phyloP scores from a whole-genome alignment of 2,797 vertebrate species.

The Bovichtus diacanthus region DNA sequence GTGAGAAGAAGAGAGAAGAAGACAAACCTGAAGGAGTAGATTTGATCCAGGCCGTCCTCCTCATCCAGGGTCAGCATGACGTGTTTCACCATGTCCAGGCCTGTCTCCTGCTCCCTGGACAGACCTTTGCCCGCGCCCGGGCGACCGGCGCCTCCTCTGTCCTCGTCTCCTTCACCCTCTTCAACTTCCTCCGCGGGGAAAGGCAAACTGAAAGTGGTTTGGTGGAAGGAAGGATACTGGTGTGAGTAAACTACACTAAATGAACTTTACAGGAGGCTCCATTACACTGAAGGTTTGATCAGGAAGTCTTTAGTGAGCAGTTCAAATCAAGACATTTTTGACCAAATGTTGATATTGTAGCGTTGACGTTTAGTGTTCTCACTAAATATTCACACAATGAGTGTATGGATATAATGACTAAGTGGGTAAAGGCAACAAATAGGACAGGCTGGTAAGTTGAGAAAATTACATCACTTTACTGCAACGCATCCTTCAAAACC shows the following conservation, averaged over 20 bases:
- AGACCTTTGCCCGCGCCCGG: conserved; percentile 84
- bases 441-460: no score
- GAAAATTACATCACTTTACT: no score
- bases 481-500: no score
- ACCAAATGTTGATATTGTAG: no score
- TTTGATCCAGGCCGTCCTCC: conserved; percentile 89
- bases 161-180: conserved; percentile 61
- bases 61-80: conserved; percentile 91
- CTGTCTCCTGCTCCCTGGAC: conserved; percentile 87
- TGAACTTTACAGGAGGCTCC: background rate
- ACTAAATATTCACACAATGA: no score
- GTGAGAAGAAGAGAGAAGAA: background rate
- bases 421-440: no score
- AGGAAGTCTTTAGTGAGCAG: background rate
- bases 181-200: conserved; percentile 82
- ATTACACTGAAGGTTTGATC: background rate
- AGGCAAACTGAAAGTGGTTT: conserved; percentile 86
- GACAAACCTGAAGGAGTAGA: conserved; percentile 92
- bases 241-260: background rate
- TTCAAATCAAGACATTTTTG: no score
- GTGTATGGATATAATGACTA: no score
- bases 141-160: conserved; percentile 28
- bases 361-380: no score
- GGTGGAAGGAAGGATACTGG: background rate
- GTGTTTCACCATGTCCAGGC: conserved; percentile 87